Percentiles rank a stretch among this genome's conserved stretches.
These are phyloP conservation scores for Neodiprion lecontei DNA, from an alignment of 1,140 invertebrate genomes.

Conservation along the genomic window DNA sequence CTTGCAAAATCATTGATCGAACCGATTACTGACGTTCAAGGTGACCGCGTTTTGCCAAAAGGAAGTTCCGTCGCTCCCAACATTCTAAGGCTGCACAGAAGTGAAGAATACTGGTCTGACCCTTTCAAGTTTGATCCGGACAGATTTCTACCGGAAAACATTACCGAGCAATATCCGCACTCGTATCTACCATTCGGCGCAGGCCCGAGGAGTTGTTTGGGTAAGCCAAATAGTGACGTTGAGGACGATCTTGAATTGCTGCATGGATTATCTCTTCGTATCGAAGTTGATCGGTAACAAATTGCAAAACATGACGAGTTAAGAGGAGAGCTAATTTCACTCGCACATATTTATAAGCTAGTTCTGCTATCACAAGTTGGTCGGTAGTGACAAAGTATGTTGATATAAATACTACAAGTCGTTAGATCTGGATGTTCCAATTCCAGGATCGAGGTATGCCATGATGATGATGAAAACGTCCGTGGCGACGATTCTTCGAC, in stretches of 20 bases:
- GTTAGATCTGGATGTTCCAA: too few relatives aligned
- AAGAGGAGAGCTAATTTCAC: constrained; percentile 8
- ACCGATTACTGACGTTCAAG: constrained; percentile 10
- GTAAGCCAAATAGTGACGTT: constrained; percentile 37
- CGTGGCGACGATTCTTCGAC: constrained; percentile 60
- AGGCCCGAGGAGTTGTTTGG: constrained; percentile 67
- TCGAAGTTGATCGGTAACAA: background rate
- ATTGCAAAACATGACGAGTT: constrained; percentile 18
- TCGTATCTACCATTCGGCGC: constrained; percentile 68
- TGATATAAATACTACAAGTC: too few relatives aligned
- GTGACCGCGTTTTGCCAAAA: constrained; percentile 29
- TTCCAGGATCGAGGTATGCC: constrained; percentile 66
- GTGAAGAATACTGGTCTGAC: constrained; percentile 65
- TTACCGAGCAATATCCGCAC: constrained; percentile 53
- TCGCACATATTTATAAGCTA: too few relatives aligned
- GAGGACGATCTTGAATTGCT: too few relatives aligned
- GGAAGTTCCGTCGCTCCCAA: constrained; percentile 30
- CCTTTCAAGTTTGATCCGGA: constrained; percentile 70
- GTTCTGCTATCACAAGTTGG: background rate
- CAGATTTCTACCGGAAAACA: constrained; percentile 59
- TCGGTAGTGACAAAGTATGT: too few relatives aligned
- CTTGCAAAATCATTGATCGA: background rate
- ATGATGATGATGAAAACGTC: constrained; percentile 68
- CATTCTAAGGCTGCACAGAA: constrained; percentile 59
- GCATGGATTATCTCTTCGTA: too few relatives aligned